phyloP scores from a whole-genome alignment of 2,888 invertebrate genomes.

The Lysandra bellargus region DNA sequence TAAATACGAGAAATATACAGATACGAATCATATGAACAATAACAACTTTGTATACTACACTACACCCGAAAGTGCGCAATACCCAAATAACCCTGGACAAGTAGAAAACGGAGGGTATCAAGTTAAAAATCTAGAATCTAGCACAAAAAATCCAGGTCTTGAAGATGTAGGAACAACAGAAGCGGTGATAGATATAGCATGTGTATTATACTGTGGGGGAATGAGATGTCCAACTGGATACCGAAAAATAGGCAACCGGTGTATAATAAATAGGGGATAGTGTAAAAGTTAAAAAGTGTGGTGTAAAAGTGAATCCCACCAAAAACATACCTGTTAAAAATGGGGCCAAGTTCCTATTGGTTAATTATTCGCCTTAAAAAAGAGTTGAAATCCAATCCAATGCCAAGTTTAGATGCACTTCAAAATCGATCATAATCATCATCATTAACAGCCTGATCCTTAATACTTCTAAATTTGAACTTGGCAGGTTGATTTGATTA shows the following conservation, averaged over 20 bases:
- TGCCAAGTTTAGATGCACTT: no score
- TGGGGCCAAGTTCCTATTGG: no score
- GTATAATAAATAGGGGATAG: not conserved
- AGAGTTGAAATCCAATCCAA: no score
- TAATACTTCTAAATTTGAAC: no score
- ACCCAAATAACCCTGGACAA: not conserved
- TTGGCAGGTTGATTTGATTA: no score
- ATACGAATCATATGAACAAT: not conserved
- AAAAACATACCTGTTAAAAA: no score
- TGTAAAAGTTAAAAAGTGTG: not conserved
- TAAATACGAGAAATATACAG: not conserved
- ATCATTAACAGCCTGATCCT: no score
- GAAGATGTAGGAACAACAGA: not conserved
- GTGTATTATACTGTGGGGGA: not conserved
- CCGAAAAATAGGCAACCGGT: not conserved
- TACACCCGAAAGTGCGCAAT: not conserved
- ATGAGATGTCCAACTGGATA: not conserved
- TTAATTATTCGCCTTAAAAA: no score
- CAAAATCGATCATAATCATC: no score
- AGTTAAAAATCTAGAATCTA: not conserved
- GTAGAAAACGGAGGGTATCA: not conserved
- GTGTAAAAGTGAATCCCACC: not conserved
- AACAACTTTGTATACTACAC: not conserved
- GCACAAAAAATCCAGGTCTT: not conserved
- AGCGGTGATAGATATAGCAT: not conserved